Evolutionary conservation across 2,113 vertebrate species (phyloP), one percentile per base, ranked within the genome.

Genomic region (Murina feae): DNA sequence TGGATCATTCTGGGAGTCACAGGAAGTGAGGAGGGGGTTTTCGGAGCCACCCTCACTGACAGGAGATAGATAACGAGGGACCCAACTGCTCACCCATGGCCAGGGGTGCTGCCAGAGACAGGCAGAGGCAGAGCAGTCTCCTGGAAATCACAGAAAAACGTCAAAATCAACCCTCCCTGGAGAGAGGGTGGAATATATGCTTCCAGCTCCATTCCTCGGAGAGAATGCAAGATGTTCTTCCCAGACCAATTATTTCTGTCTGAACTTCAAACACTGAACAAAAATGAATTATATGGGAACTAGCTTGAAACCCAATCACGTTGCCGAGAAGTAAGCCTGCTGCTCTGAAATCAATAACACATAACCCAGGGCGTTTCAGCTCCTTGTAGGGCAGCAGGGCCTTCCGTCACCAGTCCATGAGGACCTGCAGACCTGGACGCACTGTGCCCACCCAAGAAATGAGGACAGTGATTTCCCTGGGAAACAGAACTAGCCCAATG

Each of bases 381-480:
- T 51, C 0, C 63, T 37, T 17, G 2, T 11, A 1, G 1, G 0
- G 20, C 2, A 25, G 17, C 20, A 53, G 18, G 66, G 3, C 49
- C 35, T 44, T 44, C 37, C 9, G 68, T n/a, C 11, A 20, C 32
- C 6, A 2, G 12, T 13, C 71, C 65, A 28, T 3, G 25, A 51
- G 51, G 71, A 47, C 23, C 4, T 0, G 16, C 5, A 1, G 60
- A 17, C 37, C 35, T 23, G 35, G 21, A 25, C 81, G 13, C 1
- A 0, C 12, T 0, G 5, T 3, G 2, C 32, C 32, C 39, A 20
- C 51, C 53, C 51, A 42, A 11, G 25, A 32, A 44, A 10, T 14
- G 17, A 30, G 2, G 21, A 6, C 0, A 0, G 21, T 1, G 0
- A 6, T 12, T 35, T 12, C 35, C n/a, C 32, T 4, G 2, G 25